Base-by-base conservation (phyloP, 2,113 vertebrate species). In the Pithys albifrons region DNA sequence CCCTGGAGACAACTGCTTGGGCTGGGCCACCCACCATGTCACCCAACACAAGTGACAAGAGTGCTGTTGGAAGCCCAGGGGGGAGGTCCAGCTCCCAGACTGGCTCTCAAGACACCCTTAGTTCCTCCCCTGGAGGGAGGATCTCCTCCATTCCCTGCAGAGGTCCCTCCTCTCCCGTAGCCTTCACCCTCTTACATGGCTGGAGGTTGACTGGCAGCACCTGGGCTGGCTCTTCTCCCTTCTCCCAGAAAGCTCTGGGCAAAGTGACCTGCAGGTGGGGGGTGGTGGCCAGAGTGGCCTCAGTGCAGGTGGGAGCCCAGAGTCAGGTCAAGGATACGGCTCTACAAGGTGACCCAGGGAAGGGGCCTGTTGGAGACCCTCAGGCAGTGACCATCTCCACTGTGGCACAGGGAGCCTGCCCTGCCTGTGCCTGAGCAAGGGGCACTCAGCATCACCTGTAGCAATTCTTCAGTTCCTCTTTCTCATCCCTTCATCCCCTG, bases 391-490 rank as follows among this genome's bases (percentile, higher is more conserved):
- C 35, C 43, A 49, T 12, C 48, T 74, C 29, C 28, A 9, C 43
- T 0, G 0, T 35, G 52, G 29, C 12, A 45, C 43, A 0, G 0
- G 45, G 31, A 80, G 19, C 48, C 54, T 5, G 3, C 18, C 37
- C 51, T 83, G 12, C 59, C 29, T 28, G 52, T 28, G 41, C 1
- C 33, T 85, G 41, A 69, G 19, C 0, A 2, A 75, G 66, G 45
- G 41, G 27, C 67, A n/a, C 28, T 89, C 5, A 91, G 49, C 77
- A 94, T 45, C 59, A 49, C 17, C 37, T 73, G 20, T 2, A 55
- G 71, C 39, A 35, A 23, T 39, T 80, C 37, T 59, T 80, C 84
- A 61, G 22, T 13, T 70, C 59, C n/a, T 48, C 1, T 54, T 87
- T 84, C 29, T 80, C 69, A 45, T 39, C 41, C 19, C 37, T 89